Conservation (phyloP, 2,797 vertebrate species). For the Falco rusticolus region DNA sequence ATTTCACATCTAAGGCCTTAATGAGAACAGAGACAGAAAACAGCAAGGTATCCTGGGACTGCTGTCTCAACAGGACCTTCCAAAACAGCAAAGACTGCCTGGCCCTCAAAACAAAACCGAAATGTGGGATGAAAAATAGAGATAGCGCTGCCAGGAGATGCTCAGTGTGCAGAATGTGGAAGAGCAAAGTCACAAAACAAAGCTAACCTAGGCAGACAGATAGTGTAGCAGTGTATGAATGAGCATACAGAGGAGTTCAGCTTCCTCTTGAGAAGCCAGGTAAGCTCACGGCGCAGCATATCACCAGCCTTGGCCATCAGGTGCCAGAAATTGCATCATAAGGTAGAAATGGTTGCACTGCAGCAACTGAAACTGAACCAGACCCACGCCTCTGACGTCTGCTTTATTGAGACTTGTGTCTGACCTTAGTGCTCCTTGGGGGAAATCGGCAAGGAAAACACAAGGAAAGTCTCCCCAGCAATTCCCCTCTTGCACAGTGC, state of each 20-base stretch:
- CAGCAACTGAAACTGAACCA: background rate
- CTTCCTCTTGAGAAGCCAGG: background rate
- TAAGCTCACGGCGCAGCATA: background rate
- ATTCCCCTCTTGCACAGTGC: background rate
- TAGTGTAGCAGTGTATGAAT: fast-evolving
- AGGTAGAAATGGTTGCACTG: fast-evolving
- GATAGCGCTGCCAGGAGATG: fast-evolving
- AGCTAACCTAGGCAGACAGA: background rate
- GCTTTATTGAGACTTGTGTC: background rate
- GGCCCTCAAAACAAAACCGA: background rate
- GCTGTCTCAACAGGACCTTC: background rate
- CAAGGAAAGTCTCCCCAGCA: background rate
- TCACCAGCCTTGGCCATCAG: background rate
- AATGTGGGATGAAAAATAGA: background rate
- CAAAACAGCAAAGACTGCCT: background rate
- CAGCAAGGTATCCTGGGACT: background rate
- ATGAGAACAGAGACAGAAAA: background rate
- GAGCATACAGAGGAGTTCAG: background rate
- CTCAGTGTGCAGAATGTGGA: background rate
- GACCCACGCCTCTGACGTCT: background rate
- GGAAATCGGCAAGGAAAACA: background rate
- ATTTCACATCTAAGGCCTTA: background rate
- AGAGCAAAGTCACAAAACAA: background rate
- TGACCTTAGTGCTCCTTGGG: background rate
- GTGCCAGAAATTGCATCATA: background rate